Base-by-base conservation (phyloP, 2,888 invertebrate genomes). In the Choristoneura rosaceana region DNA sequence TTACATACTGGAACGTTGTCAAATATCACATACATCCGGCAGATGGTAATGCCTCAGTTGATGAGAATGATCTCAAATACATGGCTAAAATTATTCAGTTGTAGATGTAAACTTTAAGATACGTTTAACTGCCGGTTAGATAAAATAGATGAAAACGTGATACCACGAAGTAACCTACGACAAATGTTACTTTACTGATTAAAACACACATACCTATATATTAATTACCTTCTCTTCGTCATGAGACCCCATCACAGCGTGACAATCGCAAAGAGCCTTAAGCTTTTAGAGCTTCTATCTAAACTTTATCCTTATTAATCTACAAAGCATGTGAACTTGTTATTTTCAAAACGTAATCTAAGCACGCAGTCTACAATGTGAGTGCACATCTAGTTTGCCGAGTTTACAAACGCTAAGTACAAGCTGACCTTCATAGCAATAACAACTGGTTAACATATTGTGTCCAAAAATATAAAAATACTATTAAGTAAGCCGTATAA, bases 381-480 rank as follows among this genome's bases (percentile, higher is more conserved):
- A 34, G 61, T 62, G 62, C 55, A 41, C 14, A 5, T 62, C 62
- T 62, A 50, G 14, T 34, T 47, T 47, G 25, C 25, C 52, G 55
- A 55, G 17, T 25, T 38, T 12, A 34, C 52, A 47, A 47, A 67
- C 47, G 55, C 71, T 67, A 62, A 67, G 66, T 71, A 67, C 55
- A 67, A 71, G 71, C 66, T 55, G 52, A 55, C 38, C 14, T 41
- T 47, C 47, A 43, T 58, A 41, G 62, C 67, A 62, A 63, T 68
- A 68, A 71, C 58, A 71, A 71, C 47, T 47, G 45, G 67, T 67
- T 71, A 71, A 68, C 71, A 71, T 47, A 64, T 47, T 63, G 71
- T 66, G 70, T 71, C 71, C 67, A 67, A 68, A 63, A 63, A 71
- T 71, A 71, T 68, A 71, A 71, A 71, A 71, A 67, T 71, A 71